A percentile compares a stretch with the other conserved stretches of the same genome.
These are phyloP conservation scores for Yponomeuta sedellus DNA, from an alignment of 2,888 invertebrate species.

Conservation along the genomic window DNA sequence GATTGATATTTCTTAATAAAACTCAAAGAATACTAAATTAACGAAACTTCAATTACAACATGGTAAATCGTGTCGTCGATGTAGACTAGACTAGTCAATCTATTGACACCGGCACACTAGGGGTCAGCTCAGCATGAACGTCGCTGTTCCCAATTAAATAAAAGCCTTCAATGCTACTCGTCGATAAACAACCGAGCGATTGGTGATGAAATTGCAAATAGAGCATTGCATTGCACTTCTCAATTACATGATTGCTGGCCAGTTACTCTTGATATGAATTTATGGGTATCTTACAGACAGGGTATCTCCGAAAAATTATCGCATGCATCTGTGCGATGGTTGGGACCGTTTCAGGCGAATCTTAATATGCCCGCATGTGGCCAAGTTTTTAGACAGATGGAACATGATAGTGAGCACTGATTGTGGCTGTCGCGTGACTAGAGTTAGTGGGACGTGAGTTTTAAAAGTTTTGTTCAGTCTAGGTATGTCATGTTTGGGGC, in stretches of 20 bases:
- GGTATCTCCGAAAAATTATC: background rate
- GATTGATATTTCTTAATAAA: background rate
- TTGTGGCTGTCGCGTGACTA: background rate
- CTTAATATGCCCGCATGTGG: background rate
- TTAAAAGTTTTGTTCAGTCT: constrained; percentile 1
- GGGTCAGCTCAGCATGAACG: background rate
- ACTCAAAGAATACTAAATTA: too few species aligned
- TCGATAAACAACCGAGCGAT: constrained; percentile 39
- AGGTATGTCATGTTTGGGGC: constrained; percentile 1
- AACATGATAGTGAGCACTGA: background rate
- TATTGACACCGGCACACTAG: background rate
- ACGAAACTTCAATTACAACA: too few species aligned
- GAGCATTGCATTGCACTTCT: constrained; percentile 52
- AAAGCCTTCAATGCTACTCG: constrained; percentile 37
- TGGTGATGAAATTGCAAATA: constrained; percentile 55
- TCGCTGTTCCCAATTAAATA: constrained; percentile 40
- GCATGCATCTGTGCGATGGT: background rate
- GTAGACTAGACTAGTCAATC: too few species aligned
- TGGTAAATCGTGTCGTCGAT: too few species aligned
- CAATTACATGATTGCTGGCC: constrained; percentile 62
- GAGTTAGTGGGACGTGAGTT: background rate
- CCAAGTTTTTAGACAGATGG: background rate
- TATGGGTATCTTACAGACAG: constrained; percentile 49
- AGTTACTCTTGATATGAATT: constrained; percentile 64
- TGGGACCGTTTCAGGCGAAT: background rate